These are phyloP conservation scores for Streptopelia turtur DNA, from an alignment of 2,797 vertebrate genomes.

Conservation along the genomic window DNA sequence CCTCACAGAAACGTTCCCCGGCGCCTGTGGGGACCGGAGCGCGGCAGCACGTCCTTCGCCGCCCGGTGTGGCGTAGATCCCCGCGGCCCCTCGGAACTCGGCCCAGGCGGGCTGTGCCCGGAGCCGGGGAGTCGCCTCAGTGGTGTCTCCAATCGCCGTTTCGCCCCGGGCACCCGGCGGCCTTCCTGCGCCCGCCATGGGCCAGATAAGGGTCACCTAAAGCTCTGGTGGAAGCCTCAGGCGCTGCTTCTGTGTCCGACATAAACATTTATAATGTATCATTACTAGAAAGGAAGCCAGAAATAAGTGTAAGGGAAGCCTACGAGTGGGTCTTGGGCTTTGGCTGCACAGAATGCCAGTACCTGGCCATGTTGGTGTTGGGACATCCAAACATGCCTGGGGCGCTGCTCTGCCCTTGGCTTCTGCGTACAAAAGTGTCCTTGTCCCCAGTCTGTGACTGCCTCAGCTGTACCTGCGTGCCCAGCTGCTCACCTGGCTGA, in stretches of 20 bases:
- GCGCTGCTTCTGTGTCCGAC: not conserved
- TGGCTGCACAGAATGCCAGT: rapidly evolving
- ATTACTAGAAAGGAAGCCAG: not conserved
- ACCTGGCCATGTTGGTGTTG: rapidly evolving
- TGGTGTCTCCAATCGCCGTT: not conserved
- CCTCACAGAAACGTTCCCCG: not conserved
- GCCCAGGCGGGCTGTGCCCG: not conserved
- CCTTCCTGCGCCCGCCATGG: rapidly evolving
- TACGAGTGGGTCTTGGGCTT: rapidly evolving
- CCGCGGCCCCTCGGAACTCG: not conserved
- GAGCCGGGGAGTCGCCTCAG: not conserved
- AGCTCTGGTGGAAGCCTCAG: not conserved
- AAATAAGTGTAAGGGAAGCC: not conserved
- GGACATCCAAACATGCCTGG: rapidly evolving
- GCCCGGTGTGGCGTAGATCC: rapidly evolving
- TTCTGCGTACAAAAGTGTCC: not conserved
- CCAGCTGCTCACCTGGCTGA: rapidly evolving
- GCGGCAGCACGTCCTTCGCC: rapidly evolving
- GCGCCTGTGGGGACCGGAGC: rapidly evolving
- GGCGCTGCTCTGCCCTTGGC: not conserved
- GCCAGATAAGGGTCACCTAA: rapidly evolving
- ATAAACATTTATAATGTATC: not conserved
- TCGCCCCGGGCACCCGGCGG: no score
- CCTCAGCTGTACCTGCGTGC: rapidly evolving
- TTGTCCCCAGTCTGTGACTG: rapidly evolving